phyloP scores from a whole-genome alignment of 2,113 vertebrate genomes.

The Neodontobutis hainanensis region DNA sequence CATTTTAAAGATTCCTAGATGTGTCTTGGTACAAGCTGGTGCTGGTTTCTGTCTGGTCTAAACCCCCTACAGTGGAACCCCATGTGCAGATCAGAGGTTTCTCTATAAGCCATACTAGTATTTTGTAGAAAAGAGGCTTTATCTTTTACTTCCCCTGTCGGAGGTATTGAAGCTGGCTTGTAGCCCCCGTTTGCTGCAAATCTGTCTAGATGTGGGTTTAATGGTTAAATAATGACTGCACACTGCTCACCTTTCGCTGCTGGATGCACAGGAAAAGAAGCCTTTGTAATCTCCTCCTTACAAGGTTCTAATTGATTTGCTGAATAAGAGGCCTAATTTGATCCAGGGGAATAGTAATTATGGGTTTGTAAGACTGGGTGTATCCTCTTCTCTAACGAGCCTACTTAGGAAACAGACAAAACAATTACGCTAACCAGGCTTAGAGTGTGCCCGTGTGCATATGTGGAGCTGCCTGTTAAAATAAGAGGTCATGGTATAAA shows the following conservation, averaged over 20 bases:
- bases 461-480: slow-evolving; percentile 5
- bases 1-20: too few relatives aligned
- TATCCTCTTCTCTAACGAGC: slow-evolving; percentile 57
- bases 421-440: slow-evolving; percentile 42
- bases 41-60: too few relatives aligned
- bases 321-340: slow-evolving; percentile 61
- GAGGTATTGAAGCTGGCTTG: slow-evolving; percentile 13
- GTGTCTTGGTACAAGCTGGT: too few relatives aligned
- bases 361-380: slow-evolving; percentile 42
- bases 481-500: neutral
- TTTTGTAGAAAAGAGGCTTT: neutral
- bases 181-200: slow-evolving; percentile 23
- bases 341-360: slow-evolving; percentile 70
- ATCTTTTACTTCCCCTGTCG: neutral
- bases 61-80: too few relatives aligned
- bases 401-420: slow-evolving; percentile 48
- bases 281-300: slow-evolving; percentile 57
- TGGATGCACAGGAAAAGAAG: slow-evolving; percentile 51
- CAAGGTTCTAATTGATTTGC: slow-evolving; percentile 66
- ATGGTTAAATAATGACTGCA: slow-evolving; percentile 67
- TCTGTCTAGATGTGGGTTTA: slow-evolving; percentile 53
- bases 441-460: slow-evolving; percentile 3
- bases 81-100: too few relatives aligned
- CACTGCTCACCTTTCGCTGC: slow-evolving; percentile 62
- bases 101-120: too few relatives aligned